These are phyloP conservation scores for Oscheius myriophilus DNA, from an alignment of 2,888 invertebrate genomes.

Conservation along the genomic window DNA sequence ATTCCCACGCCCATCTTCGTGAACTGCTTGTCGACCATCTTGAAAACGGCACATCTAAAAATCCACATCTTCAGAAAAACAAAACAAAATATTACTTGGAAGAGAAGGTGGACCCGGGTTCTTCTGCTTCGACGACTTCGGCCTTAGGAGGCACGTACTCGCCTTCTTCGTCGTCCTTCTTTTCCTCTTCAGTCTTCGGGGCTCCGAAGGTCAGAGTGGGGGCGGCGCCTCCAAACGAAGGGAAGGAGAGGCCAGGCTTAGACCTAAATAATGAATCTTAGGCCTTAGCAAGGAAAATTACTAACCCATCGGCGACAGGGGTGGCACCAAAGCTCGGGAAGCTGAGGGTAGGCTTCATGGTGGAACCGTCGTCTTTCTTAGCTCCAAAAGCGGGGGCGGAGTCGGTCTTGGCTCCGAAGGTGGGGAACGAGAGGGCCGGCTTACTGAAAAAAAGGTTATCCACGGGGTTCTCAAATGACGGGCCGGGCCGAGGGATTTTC, in stretches of 20 bases:
- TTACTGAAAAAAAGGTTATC: too few species aligned
- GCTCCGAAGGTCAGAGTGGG: conserved; percentile 11
- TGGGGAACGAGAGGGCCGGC: conserved; percentile 1
- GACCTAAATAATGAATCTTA: neutral
- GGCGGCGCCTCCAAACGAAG: conserved; percentile 17
- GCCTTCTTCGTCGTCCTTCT: conserved; percentile 29
- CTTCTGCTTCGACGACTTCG: conserved; percentile 51
- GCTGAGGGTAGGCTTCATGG: neutral
- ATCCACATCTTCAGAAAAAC: neutral
- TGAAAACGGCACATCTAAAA: conserved; percentile 53
- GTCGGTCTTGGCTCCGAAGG: conserved; percentile 10
- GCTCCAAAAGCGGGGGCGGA: neutral
- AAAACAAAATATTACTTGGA: conserved; percentile 42
- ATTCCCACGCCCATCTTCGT: conserved; percentile 55
- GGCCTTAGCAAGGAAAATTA: too few species aligned
- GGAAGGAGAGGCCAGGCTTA: conserved; percentile 16
- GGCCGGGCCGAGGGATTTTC: too few species aligned
- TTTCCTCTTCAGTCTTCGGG: conserved; percentile 5
- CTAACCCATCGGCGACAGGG: too few species aligned
- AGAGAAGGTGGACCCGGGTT: conserved; percentile 46
- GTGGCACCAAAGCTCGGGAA: conserved; percentile 22
- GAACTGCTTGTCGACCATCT: conserved; percentile 45
- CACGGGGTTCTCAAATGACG: too few species aligned
- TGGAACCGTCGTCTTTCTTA: neutral
- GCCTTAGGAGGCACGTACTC: conserved; percentile 61